Percentiles rank a stretch among this genome's conserved stretches.
Conservation (phyloP, 2,888 invertebrate genomes). For the Philonicus albiceps region DNA sequence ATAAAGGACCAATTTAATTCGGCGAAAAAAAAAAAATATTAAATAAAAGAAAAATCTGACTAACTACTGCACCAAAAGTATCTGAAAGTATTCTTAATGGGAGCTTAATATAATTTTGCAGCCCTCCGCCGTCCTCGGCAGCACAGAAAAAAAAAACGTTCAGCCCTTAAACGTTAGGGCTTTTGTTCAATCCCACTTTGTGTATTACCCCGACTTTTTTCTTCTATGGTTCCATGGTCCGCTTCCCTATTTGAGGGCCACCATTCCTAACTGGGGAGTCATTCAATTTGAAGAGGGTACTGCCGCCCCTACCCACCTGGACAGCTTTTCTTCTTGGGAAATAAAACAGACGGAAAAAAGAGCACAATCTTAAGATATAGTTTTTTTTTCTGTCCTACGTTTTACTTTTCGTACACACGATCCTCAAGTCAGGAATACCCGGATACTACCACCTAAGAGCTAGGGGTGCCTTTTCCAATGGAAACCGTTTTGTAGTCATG, state of each 20-base stretch:
- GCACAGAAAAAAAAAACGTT: neutral
- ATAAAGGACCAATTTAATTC: neutral
- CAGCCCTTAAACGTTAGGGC: slow-evolving; percentile 4
- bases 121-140: neutral
- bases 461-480: neutral
- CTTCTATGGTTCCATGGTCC: neutral
- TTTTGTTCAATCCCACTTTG: slow-evolving; percentile 22
- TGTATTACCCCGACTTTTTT: neutral
- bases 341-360: slow-evolving; percentile 2
- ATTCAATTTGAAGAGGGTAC: slow-evolving; percentile 23
- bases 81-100: slow-evolving; percentile 11
- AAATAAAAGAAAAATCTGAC: slow-evolving; percentile 30
- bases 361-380: neutral
- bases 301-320: neutral
- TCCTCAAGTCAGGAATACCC: neutral
- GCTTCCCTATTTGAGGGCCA: neutral
- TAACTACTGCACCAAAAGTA: slow-evolving; percentile 4
- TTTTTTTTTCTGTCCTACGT: neutral
- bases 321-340: slow-evolving; percentile 10
- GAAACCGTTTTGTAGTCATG: slow-evolving; percentile 29
- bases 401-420: neutral
- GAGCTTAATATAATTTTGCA: slow-evolving; percentile 5
- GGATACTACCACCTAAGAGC: neutral
- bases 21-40: neutral
- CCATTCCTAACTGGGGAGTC: slow-evolving; percentile 10